Percentiles rank a stretch among this genome's conserved stretches.
phyloP scores from a whole-genome alignment of 2,888 invertebrate species.

The Ectobius pallidus region DNA sequence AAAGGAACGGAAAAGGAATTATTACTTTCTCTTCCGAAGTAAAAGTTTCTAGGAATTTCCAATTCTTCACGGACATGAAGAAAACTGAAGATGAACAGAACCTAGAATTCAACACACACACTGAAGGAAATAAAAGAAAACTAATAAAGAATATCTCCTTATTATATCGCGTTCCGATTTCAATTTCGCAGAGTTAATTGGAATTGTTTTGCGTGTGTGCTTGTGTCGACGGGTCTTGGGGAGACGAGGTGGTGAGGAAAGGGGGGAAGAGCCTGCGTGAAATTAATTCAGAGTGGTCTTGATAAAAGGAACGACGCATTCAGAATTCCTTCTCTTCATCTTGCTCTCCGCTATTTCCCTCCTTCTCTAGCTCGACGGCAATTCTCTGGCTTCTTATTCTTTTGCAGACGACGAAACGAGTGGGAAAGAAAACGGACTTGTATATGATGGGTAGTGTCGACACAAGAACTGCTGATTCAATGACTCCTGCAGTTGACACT shows the following conservation, averaged over 20 bases:
- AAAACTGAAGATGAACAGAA: not conserved
- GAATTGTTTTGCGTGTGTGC: slow-evolving; percentile 37
- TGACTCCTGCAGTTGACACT: slow-evolving; percentile 30
- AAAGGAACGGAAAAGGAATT: slow-evolving; percentile 8
- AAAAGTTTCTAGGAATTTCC: not conserved
- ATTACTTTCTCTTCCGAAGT: not conserved
- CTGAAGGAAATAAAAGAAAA: not conserved
- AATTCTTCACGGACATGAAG: not conserved
- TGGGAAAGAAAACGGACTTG: slow-evolving; percentile 16
- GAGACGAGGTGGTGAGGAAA: not conserved
- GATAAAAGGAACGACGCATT: slow-evolving; percentile 32
- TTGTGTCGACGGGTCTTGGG: not conserved
- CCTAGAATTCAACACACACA: not conserved
- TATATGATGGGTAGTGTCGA: not conserved
- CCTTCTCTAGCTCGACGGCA: slow-evolving; percentile 7
- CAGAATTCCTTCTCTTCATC: slow-evolving; percentile 32
- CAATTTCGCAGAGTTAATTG: slow-evolving; percentile 35
- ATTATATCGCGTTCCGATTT: slow-evolving; percentile 35
- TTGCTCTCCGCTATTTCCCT: slow-evolving; percentile 6
- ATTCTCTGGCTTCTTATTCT: slow-evolving; percentile 30
- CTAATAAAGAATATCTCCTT: slow-evolving; percentile 28
- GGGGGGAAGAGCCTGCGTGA: slow-evolving; percentile 15
- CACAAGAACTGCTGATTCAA: slow-evolving; percentile 1
- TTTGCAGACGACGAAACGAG: slow-evolving; percentile 25
- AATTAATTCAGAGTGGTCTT: slow-evolving; percentile 38